Base-by-base conservation (phyloP, 2,797 vertebrate species). In the Synaphobranchus kaupii region DNA sequence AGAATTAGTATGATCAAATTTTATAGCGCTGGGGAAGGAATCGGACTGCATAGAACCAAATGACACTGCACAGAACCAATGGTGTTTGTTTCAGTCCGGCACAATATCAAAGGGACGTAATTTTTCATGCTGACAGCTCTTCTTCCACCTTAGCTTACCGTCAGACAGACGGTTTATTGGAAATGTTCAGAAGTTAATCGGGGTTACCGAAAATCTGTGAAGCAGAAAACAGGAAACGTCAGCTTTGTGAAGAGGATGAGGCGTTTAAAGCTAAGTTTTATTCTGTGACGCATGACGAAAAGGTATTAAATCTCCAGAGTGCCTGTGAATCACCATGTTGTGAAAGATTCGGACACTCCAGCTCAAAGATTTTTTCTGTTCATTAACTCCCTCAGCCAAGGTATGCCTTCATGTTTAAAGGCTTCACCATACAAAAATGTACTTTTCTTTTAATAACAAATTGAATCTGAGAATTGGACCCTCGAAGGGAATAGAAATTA, bases 121-220 rank as follows among this genome's bases (percentile, higher is more conserved):
- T 68, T 28, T 28, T 28, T 68, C 63, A 68, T 25, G n/a, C n/a
- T 68, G 63, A 68, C 63, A 76, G 71, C 71, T 78, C 73, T 78
- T 78, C 20, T 22, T 47, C 15, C 12, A 15, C 20, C 25, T n/a
- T 25, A 81, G 78, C 78, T 81, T 81, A 48, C 25, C 44, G 28
- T 81, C 78, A n/a, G 78, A 81, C 78, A 50, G 78, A 50, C 25
- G 78, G 47, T 48, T 81, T 50, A 50, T 81, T 81, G 22, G 20
- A 48, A 28, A 50, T 20, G 25, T 50, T 25, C 78, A 48, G 28
- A 50, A 81, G 78, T 81, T 78, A 8, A 44, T 9, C n/a, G 17
- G 39, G 73, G 73, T 47, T 28, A 50, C 47, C n/a, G 22, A 81
- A 25, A 50, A 12, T 81, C 28, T 50, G 47, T 12, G 78, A 81